phyloP scores from a whole-genome alignment of 2,113 vertebrate genomes.

The Archilochus colubris region DNA sequence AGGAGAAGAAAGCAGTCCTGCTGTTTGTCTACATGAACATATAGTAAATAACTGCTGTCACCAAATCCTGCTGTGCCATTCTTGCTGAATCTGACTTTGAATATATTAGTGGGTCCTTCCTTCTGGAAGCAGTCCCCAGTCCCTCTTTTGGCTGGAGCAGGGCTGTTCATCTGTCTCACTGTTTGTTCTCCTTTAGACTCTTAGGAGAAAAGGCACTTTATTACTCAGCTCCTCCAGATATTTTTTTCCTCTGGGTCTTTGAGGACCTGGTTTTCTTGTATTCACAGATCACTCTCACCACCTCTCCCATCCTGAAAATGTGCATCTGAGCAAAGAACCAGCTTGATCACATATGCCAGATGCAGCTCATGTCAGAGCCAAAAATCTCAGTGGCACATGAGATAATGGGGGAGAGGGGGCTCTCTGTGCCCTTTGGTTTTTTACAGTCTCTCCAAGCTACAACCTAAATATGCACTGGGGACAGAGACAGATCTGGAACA shows the following conservation, averaged over 20 bases:
- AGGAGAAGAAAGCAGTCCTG: not conserved
- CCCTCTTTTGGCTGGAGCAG: not conserved
- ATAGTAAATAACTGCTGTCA: not conserved
- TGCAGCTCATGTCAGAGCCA: not conserved
- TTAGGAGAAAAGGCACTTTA: not conserved
- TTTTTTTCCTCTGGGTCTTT: not conserved
- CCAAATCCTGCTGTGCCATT: not conserved
- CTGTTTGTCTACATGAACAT: not conserved
- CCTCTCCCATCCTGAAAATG: not conserved
- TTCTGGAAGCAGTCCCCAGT: not conserved
- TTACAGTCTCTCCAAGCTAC: not conserved
- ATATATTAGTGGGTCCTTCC: not conserved
- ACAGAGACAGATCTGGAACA: not conserved
- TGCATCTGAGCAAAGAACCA: not conserved
- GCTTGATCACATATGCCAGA: not conserved
- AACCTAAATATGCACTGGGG: not conserved
- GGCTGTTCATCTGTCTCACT: not conserved
- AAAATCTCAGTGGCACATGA: accelerated
- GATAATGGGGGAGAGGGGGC: not conserved
- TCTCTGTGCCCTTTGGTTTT: not conserved
- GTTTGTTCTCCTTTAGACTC: not conserved
- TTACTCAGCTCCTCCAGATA: not conserved
- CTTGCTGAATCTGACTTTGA: not conserved
- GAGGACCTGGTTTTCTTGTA: not conserved
- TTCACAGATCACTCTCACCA: accelerated